Evolutionary conservation across 2,113 vertebrate genomes (phyloP).

Genomic region (Turnix velox): DNA sequence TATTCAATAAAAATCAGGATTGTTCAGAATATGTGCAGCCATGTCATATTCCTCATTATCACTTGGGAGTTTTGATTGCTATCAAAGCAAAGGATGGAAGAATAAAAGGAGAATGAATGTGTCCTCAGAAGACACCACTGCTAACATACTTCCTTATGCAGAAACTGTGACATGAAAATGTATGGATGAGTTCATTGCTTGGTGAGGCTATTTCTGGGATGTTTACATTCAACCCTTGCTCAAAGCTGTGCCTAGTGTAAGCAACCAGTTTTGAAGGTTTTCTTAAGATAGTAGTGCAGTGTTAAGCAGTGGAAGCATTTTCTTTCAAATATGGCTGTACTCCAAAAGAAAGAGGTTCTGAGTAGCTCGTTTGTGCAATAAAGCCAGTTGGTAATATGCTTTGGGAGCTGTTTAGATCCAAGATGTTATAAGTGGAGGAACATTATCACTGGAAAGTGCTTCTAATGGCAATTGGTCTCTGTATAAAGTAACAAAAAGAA

Average conservation of each 20-base stretch:
- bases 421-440: neutral
- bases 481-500: neutral
- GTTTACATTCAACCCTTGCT: neutral
- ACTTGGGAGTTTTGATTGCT: neutral
- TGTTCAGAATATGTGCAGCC: neutral
- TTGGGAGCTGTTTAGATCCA: conserved; percentile 8
- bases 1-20: neutral
- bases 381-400: neutral
- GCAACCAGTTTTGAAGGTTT: neutral
- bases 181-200: neutral
- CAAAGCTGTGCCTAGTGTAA: neutral
- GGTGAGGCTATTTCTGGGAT: neutral
- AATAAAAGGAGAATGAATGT: neutral
- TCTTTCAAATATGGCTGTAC: neutral
- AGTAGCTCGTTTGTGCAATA: neutral
- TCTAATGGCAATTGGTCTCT: neutral
- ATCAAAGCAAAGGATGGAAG: neutral
- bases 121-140: neutral
- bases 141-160: neutral
- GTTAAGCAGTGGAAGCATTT: neutral
- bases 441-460: neutral
- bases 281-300: neutral
- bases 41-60: neutral
- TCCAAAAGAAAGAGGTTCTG: neutral
- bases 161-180: neutral